These are phyloP conservation scores for Pararge aegeria DNA, from an alignment of 1,140 invertebrate genomes.

Conservation along the genomic window DNA sequence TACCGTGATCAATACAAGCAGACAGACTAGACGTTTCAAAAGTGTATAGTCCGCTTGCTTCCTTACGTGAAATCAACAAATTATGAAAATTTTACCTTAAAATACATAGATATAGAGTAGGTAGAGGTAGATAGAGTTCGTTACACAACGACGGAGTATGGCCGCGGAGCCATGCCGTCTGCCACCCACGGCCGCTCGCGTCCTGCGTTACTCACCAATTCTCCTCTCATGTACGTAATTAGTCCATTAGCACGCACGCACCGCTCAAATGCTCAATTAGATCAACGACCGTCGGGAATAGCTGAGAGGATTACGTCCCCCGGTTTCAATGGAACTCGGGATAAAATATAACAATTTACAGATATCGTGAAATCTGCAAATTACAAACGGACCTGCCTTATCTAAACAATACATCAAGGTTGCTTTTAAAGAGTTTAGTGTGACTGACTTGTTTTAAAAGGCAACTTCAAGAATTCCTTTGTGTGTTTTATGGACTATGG, in stretches of 20 bases:
- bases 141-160: constrained; percentile 17
- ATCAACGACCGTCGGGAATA: constrained; percentile 72
- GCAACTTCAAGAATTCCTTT: no score
- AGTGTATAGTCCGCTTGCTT: no score
- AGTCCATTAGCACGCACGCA: constrained; percentile 75
- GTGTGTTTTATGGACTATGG: background rate
- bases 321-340: constrained; percentile 55
- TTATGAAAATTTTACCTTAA: no score
- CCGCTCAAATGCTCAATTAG: constrained; percentile 76
- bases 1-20: no score
- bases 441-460: background rate
- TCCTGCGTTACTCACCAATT: constrained; percentile 75
- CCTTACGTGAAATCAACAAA: no score
- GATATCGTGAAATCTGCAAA: constrained; percentile 18
- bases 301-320: constrained; percentile 61
- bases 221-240: constrained; percentile 71
- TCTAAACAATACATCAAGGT: background rate
- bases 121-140: background rate
- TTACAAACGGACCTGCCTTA: background rate
- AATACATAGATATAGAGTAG: background rate
- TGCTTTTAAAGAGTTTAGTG: no score
- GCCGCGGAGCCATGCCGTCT: constrained; percentile 71
- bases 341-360: constrained; percentile 54
- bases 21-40: no score
- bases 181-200: constrained; percentile 65